Evolutionary conservation across 2,888 invertebrate genomes (phyloP).

Genomic region (Orthosia gothica): DNA sequence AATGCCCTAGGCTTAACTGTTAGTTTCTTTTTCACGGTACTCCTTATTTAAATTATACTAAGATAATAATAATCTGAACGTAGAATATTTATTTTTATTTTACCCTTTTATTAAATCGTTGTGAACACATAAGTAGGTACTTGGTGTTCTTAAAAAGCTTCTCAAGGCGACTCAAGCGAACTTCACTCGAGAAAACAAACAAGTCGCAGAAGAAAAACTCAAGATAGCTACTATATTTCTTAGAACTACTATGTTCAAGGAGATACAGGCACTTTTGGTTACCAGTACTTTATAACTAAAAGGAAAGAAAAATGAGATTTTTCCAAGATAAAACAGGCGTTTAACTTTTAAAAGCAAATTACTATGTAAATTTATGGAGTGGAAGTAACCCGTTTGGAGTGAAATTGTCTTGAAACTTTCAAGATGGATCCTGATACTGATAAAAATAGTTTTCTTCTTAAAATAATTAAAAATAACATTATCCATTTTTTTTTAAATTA

Average conservation of each 20-base stretch:
- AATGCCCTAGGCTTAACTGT: too few species aligned
- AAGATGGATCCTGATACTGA: background rate
- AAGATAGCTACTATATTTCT: background rate
- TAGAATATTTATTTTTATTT: background rate
- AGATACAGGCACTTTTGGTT: slow-evolving; percentile 25
- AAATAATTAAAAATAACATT: background rate
- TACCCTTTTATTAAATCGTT: slow-evolving; percentile 15
- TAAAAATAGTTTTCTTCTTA: background rate
- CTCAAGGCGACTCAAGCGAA: slow-evolving; percentile 21
- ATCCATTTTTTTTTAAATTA: too few species aligned
- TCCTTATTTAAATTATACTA: background rate
- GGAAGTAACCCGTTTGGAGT: background rate
- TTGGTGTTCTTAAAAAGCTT: slow-evolving; percentile 18
- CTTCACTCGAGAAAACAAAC: slow-evolving; percentile 21
- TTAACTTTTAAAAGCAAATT: slow-evolving; percentile 10
- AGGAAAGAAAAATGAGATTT: background rate
- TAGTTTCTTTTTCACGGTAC: background rate
- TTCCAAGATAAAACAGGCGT: background rate
- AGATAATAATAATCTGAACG: too few species aligned
- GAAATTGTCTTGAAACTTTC: background rate
- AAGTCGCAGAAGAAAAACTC: slow-evolving; percentile 8
- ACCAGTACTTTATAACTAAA: slow-evolving; percentile 20
- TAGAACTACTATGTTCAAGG: slow-evolving; percentile 7
- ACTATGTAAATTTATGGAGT: background rate
- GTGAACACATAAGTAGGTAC: slow-evolving; percentile 4